Conservation (phyloP, 2,888 invertebrate species). For the Cosmopolites sordidus region DNA sequence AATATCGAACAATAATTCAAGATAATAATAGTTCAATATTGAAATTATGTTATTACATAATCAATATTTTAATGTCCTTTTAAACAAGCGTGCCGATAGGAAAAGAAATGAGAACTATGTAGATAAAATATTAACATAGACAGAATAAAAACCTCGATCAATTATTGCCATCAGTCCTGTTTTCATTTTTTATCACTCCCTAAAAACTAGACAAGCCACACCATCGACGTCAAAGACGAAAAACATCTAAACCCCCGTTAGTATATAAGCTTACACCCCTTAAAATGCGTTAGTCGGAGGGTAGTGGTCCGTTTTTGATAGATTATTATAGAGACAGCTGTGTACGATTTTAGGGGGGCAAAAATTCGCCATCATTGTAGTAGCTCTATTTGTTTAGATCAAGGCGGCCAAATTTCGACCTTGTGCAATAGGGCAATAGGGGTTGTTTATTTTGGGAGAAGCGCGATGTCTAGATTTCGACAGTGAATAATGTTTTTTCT, state of each 20-base stretch:
- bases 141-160: no score
- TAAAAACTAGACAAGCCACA: slow-evolving; percentile 1
- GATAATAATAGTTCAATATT: no score
- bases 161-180: no score
- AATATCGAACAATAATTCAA: no score
- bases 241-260: neutral
- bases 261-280: slow-evolving; percentile 5
- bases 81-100: no score
- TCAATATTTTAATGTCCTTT: no score
- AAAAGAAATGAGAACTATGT: no score
- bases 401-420: neutral
- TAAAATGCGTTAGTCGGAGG: slow-evolving; percentile 2
- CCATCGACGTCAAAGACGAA: neutral
- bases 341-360: slow-evolving; percentile 2
- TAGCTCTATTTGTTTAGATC: slow-evolving; percentile 4
- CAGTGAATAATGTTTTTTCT: no score
- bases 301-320: slow-evolving; percentile 6
- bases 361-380: slow-evolving; percentile 4
- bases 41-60: no score
- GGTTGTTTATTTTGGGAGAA: neutral
- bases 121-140: no score
- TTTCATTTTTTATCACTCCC: neutral
- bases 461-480: no score
- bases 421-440: neutral
- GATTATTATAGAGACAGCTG: slow-evolving; percentile 11